Conservation (phyloP, 2,888 invertebrate species). For the Machimus rusticus region DNA sequence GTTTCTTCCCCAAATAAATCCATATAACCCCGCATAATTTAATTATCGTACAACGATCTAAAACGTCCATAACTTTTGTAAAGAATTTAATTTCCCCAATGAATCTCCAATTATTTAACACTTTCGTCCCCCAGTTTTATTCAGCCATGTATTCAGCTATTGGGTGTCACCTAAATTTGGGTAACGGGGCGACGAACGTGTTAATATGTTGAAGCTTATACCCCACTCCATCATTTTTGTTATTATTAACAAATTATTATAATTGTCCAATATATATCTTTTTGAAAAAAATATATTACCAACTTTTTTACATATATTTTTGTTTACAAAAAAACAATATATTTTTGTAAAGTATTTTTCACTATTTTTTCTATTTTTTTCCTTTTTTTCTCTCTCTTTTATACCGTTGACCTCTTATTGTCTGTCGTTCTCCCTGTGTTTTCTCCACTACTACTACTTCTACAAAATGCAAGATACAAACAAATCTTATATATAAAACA, state of each 20-base stretch:
- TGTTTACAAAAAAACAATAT: background rate
- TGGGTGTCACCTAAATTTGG: too few species aligned
- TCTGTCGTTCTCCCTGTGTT: slow-evolving; percentile 35
- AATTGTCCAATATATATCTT: background rate
- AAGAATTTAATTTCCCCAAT: background rate
- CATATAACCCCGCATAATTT: background rate
- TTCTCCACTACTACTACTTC: slow-evolving; percentile 22
- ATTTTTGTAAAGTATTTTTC: slow-evolving; percentile 2
- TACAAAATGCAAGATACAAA: slow-evolving; percentile 17
- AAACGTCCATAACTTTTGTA: background rate
- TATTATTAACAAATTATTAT: background rate
- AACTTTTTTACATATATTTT: background rate
- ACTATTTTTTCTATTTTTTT: slow-evolving; percentile 9
- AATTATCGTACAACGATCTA: background rate
- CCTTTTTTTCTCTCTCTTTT: slow-evolving; percentile 7
- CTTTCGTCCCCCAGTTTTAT: too few species aligned
- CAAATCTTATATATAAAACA: slow-evolving; percentile 16
- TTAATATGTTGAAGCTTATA: background rate
- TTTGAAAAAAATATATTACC: background rate
- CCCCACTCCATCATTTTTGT: background rate
- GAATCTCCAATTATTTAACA: background rate
- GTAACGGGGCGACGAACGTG: too few species aligned
- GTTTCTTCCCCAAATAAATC: background rate
- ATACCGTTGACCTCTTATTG: slow-evolving; percentile 33
- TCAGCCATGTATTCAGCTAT: too few species aligned